Conservation (phyloP, 1,140 invertebrate genomes). For the Aplysia californica region DNA sequence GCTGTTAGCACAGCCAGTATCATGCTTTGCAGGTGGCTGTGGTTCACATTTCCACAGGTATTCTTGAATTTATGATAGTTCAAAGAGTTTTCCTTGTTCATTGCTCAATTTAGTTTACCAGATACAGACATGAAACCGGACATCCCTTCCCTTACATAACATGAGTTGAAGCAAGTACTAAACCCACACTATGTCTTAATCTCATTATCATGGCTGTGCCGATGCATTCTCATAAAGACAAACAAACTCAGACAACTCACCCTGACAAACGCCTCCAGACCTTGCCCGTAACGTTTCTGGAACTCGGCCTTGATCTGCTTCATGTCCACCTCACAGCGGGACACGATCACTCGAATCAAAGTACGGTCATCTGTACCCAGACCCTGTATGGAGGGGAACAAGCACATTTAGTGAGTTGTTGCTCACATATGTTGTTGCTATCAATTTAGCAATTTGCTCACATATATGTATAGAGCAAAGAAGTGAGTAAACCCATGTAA, state of each 20-base stretch:
- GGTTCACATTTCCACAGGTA: no score
- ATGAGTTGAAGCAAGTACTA: no score
- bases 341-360: constrained; percentile 66
- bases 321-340: constrained; percentile 71
- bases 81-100: background rate
- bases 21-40: no score
- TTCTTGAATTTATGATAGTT: background rate
- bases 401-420: background rate
- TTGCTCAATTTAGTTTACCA: background rate
- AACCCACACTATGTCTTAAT: no score
- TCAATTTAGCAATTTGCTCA: no score
- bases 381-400: constrained; percentile 44
- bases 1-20: no score
- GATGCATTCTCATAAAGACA: background rate
- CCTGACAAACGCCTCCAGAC: constrained; percentile 59
- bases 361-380: constrained; percentile 69
- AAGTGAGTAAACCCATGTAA: no score
- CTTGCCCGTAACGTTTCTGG: constrained; percentile 61
- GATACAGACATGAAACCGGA: background rate
- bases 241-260: constrained; percentile 40
- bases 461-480: background rate
- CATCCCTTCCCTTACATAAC: background rate
- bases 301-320: constrained; percentile 71
- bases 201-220: no score
- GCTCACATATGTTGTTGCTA: background rate